Conservation (phyloP, 2,797 vertebrate species). For the Gymnothorax reevesii region DNA sequence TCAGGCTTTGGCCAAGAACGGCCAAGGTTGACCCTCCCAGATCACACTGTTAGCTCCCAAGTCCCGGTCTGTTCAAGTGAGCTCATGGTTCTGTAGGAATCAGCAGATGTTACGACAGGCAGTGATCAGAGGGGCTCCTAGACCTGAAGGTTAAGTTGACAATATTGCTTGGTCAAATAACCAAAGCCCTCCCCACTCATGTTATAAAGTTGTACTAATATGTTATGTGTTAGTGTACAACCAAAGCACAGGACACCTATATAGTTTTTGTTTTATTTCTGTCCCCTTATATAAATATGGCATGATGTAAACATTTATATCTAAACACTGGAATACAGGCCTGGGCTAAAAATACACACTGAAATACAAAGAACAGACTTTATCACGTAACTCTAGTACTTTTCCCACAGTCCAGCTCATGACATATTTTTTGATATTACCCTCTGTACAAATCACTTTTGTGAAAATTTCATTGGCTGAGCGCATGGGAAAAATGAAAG, state of each 20-base stretch:
- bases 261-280: not conserved
- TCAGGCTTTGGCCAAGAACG: conserved; percentile 61
- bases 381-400: no score
- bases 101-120: not conserved
- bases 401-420: no score
- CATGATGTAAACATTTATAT: not conserved
- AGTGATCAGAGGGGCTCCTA: not conserved
- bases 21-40: conserved; percentile 29
- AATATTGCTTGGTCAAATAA: not conserved
- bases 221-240: not conserved
- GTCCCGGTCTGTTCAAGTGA: not conserved
- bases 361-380: no score
- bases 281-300: not conserved
- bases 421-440: no score
- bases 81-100: conserved; percentile 4
- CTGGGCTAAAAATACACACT: no score
- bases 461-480: no score
- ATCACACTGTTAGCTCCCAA: not conserved
- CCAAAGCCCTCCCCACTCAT: not conserved
- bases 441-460: no score
- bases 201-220: not conserved
- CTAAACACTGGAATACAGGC: not conserved
- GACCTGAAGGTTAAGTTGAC: not conserved
- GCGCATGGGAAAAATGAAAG: no score
- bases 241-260: not conserved